These are phyloP conservation scores for Paramisgurnus dabryanus DNA, from an alignment of 2,113 vertebrate species.

Conservation along the genomic window DNA sequence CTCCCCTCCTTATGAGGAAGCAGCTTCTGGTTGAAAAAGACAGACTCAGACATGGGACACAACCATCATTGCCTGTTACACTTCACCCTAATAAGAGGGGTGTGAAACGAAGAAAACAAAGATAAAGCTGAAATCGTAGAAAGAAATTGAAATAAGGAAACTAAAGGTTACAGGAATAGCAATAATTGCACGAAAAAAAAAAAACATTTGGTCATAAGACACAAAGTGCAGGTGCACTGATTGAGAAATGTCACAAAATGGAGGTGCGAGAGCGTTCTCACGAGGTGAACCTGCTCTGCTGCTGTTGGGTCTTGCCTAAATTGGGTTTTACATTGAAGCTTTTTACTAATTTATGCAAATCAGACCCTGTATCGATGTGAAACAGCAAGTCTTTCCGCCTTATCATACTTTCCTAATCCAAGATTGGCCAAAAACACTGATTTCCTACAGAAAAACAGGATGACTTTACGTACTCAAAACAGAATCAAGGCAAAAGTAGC, in stretches of 20 bases:
- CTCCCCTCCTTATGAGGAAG: constrained; percentile 16
- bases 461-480: background rate
- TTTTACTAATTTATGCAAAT: background rate
- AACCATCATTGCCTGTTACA: constrained; percentile 32
- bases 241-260: constrained; percentile 59
- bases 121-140: background rate
- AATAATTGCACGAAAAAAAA: constrained; percentile 35
- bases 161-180: background rate
- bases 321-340: background rate
- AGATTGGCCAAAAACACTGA: constrained; percentile 24
- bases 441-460: background rate
- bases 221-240: constrained; percentile 77
- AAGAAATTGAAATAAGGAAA: background rate
- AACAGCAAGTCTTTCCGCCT: constrained; percentile 26
- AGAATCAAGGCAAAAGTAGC: constrained; percentile 8
- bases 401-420: constrained; percentile 34
- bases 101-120: background rate
- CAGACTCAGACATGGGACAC: constrained; percentile 49
- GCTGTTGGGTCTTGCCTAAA: constrained; percentile 6
- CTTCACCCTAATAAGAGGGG: constrained; percentile 23
- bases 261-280: constrained; percentile 20
- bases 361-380: constrained; percentile 3
- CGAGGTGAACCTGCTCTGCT: constrained; percentile 18
- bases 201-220: constrained; percentile 60
- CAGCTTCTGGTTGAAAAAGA: constrained; percentile 46